Conservation (phyloP, 1,140 invertebrate genomes). For the Xylocopa sonorina region DNA sequence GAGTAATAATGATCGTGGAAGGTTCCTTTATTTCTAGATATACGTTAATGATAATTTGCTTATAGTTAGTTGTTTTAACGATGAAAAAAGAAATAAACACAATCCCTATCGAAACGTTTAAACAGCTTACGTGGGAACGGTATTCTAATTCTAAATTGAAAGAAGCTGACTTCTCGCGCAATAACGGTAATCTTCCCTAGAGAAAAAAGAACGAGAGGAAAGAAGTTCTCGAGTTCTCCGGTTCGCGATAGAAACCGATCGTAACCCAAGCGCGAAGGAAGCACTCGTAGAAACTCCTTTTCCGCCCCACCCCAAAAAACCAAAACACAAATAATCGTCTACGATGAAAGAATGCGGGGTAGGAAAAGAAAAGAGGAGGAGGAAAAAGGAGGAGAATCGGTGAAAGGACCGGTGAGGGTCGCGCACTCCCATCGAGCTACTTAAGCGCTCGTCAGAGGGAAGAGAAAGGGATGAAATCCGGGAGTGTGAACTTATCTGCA, state of each 20-base stretch:
- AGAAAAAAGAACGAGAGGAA: conserved; percentile 19
- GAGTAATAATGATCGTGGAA: too few relatives aligned
- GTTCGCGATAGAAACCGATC: conserved; percentile 71
- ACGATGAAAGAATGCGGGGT: background rate
- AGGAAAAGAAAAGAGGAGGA: conserved; percentile 23
- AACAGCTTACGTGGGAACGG: too few relatives aligned
- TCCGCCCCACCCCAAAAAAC: conserved; percentile 79
- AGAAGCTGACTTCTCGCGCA: conserved; percentile 68
- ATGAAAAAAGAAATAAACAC: too few relatives aligned
- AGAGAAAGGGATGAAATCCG: conserved; percentile 42
- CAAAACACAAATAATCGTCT: conserved; percentile 81
- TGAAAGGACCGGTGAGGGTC: conserved; percentile 44
- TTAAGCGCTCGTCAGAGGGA: conserved; percentile 51
- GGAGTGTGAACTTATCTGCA: conserved; percentile 78
- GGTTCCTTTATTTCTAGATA: too few relatives aligned
- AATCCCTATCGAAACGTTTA: too few relatives aligned
- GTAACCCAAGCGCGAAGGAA: conserved; percentile 56
- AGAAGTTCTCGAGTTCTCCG: conserved; percentile 10
- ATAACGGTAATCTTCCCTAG: conserved; percentile 38
- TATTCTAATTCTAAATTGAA: too few relatives aligned
- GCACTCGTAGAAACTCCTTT: conserved; percentile 52
- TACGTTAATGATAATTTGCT: too few relatives aligned
- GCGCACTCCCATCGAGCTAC: conserved; percentile 69
- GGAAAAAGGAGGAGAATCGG: conserved; percentile 18
- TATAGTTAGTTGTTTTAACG: too few relatives aligned